These are phyloP conservation scores for Harpalus rufipes DNA, from an alignment of 2,888 invertebrate species.

Conservation along the genomic window DNA sequence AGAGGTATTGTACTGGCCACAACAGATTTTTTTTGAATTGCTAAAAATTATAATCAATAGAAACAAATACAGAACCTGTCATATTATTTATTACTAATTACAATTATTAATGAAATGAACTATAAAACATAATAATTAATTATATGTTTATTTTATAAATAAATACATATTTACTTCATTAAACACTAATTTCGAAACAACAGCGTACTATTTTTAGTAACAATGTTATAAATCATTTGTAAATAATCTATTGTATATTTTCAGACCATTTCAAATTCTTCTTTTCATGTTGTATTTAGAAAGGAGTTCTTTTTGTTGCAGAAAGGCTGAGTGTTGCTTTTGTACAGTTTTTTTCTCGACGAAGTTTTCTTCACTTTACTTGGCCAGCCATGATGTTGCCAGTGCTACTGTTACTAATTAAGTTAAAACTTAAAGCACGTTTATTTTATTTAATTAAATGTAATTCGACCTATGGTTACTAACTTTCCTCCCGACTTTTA, in stretches of 20 bases:
- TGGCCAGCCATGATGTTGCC: background rate
- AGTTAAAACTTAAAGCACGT: constrained; percentile 39
- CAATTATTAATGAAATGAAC: too few species aligned
- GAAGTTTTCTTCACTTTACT: constrained; percentile 25
- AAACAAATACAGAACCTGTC: too few species aligned
- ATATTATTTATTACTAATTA: too few species aligned
- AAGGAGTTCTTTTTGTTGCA: background rate
- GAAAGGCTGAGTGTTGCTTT: constrained; percentile 13
- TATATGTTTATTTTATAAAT: too few species aligned
- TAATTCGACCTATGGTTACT: constrained; percentile 36
- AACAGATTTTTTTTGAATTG: too few species aligned
- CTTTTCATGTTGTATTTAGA: background rate
- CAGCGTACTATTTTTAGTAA: too few species aligned
- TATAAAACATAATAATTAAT: too few species aligned
- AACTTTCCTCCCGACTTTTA: constrained; percentile 9
- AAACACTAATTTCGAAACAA: too few species aligned
- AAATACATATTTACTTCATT: too few species aligned
- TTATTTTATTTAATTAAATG: constrained; percentile 26
- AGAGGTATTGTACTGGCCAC: too few species aligned
- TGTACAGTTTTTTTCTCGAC: background rate
- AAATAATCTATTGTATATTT: background rate
- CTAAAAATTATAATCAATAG: too few species aligned
- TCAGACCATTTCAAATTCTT: background rate
- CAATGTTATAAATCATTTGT: background rate
- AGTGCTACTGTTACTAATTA: constrained; percentile 16